Percentiles rank a stretch among this genome's conserved stretches.
Evolutionary conservation across 2,113 vertebrate genomes (phyloP).

Genomic region (Calidris pugnax): DNA sequence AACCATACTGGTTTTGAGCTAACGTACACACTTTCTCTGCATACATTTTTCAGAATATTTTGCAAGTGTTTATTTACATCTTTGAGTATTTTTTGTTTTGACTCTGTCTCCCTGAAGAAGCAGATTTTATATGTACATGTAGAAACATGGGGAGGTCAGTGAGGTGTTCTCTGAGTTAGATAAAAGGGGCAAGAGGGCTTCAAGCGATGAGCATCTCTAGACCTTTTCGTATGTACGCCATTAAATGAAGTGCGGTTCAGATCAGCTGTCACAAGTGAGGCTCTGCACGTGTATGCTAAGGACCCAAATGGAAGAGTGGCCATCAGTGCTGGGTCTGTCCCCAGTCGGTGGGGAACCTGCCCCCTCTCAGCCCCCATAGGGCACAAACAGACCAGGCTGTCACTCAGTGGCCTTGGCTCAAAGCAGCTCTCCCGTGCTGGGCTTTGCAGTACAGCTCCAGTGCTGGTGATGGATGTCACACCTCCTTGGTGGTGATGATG

Average conservation of each 20-base stretch:
- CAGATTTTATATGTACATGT: not conserved
- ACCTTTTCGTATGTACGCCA: no score
- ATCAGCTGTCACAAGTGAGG: not conserved
- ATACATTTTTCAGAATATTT: not conserved
- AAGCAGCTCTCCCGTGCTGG: not conserved
- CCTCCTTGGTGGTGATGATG: not conserved
- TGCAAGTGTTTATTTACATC: not conserved
- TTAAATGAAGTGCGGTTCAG: not conserved
- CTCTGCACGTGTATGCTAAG: not conserved
- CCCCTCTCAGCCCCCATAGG: no score
- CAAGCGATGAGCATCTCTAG: not conserved
- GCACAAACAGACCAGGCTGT: not conserved
- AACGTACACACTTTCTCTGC: not conserved
- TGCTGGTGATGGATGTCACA: not conserved
- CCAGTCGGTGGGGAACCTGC: not conserved
- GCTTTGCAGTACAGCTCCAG: not conserved
- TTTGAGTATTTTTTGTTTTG: not conserved
- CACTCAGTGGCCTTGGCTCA: not conserved
- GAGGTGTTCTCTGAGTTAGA: not conserved
- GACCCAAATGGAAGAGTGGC: not conserved
- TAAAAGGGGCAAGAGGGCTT: not conserved
- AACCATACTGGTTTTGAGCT: not conserved
- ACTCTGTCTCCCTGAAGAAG: not conserved
- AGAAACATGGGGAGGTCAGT: not conserved
- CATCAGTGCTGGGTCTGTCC: not conserved